Conservation (phyloP, 2,113 vertebrate species). For the Passer domesticus region DNA sequence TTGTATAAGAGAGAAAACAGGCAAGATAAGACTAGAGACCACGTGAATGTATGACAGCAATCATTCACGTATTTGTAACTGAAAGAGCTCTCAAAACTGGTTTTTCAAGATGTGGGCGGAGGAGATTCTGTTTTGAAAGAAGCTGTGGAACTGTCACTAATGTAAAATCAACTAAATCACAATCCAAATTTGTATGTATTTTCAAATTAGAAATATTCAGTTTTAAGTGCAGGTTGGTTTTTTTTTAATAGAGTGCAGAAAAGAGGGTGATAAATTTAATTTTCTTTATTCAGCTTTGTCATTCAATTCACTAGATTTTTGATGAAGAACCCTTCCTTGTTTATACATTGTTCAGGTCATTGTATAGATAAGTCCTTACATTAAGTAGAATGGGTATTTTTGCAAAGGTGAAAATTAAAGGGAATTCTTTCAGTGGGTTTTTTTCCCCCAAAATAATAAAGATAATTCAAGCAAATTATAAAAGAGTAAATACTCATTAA, state of each 20-base stretch:
- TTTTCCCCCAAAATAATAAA: not conserved
- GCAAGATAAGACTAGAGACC: not conserved
- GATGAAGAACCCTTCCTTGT: not conserved
- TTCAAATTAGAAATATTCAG: not conserved
- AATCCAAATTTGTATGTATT: not conserved
- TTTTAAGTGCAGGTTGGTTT: not conserved
- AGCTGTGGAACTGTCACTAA: constrained; percentile 32
- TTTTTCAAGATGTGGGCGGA: constrained; percentile 69
- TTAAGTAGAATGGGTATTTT: not conserved
- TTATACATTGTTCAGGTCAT: not conserved
- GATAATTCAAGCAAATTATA: not conserved
- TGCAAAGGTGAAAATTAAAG: not conserved
- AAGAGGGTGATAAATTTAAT: not conserved
- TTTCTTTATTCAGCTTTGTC: not conserved
- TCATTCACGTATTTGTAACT: constrained; percentile 61
- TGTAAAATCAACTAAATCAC: not conserved
- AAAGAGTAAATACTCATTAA: not conserved
- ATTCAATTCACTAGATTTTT: not conserved
- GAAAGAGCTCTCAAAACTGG: constrained; percentile 69
- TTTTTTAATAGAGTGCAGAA: not conserved
- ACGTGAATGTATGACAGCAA: not conserved
- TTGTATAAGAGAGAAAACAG: not conserved
- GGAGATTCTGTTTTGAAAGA: constrained; percentile 66
- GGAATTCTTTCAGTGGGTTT: not conserved
- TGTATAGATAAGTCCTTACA: not conserved